These are phyloP conservation scores for Riptortus pedestris DNA, from an alignment of 1,140 invertebrate genomes.

Conservation along the genomic window DNA sequence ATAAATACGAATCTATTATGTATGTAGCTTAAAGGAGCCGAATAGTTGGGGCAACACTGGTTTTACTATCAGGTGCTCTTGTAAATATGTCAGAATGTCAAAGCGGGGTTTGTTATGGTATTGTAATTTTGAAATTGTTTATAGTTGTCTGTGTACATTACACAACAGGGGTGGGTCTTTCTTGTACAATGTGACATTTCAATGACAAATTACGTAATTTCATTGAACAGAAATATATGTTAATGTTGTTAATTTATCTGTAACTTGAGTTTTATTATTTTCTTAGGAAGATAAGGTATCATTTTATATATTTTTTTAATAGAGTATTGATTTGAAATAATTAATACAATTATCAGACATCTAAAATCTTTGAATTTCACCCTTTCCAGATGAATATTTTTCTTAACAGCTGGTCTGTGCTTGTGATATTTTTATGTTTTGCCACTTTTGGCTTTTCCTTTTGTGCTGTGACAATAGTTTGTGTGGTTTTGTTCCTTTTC, in stretches of 20 bases:
- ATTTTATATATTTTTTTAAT: no score
- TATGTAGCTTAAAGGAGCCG: no score
- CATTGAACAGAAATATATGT: neutral
- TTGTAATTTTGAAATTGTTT: constrained; percentile 3
- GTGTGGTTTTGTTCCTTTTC: constrained; percentile 22
- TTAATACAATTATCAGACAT: no score
- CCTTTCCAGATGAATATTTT: constrained; percentile 17
- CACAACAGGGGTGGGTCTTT: neutral
- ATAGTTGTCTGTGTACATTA: neutral
- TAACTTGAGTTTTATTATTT: no score
- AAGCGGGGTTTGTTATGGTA: neutral
- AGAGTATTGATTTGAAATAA: no score
- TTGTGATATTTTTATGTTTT: constrained; percentile 26
- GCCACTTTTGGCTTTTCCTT: constrained; percentile 28
- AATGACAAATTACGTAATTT: constrained; percentile 5
- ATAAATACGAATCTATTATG: no score
- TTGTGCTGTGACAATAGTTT: constrained; percentile 23
- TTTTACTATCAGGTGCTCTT: neutral
- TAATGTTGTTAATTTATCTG: no score
- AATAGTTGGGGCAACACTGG: no score
- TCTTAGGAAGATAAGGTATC: no score
- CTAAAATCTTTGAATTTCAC: no score
- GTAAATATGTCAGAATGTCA: constrained; percentile 6
- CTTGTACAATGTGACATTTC: constrained; percentile 6
- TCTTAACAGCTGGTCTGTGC: constrained; percentile 24